phyloP scores from a whole-genome alignment of 2,888 invertebrate species.

The Beris morrisii region DNA sequence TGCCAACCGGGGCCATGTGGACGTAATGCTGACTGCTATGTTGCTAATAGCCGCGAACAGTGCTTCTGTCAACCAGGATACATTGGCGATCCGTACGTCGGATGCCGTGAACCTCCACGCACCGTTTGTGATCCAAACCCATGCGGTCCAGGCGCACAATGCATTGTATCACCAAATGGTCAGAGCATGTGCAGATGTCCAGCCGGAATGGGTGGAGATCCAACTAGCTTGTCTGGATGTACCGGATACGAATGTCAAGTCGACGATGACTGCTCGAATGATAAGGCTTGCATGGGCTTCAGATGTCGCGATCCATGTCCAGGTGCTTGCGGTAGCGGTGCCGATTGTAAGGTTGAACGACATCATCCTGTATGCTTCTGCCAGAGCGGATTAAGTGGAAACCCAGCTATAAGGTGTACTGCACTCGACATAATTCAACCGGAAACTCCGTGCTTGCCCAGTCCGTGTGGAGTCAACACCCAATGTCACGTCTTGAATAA shows the following conservation, averaged over 20 bases:
- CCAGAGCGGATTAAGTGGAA: conserved; percentile 70
- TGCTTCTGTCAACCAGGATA: conserved; percentile 79
- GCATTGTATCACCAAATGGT: conserved; percentile 68
- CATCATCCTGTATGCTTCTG: conserved; percentile 83
- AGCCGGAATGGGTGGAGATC: conserved; percentile 75
- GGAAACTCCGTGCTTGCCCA: conserved; percentile 70
- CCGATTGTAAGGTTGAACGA: conserved; percentile 72
- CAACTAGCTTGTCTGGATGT: conserved; percentile 71
- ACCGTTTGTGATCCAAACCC: conserved; percentile 77
- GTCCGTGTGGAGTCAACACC: conserved; percentile 78
- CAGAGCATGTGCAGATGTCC: conserved; percentile 74
- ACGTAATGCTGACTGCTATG: conserved; percentile 80
- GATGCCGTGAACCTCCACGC: conserved; percentile 69
- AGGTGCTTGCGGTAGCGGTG: conserved; percentile 76
- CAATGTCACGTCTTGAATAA: conserved; percentile 71
- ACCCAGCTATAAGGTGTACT: conserved; percentile 75
- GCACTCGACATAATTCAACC: conserved; percentile 60
- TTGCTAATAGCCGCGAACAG: conserved; percentile 77
- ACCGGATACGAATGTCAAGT: conserved; percentile 78
- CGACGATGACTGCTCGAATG: conserved; percentile 74
- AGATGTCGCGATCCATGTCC: conserved; percentile 81
- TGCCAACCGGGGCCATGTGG: conserved; percentile 85
- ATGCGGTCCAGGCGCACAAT: conserved; percentile 77
- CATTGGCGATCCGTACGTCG: conserved; percentile 77
- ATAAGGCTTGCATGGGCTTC: conserved; percentile 77